Evolutionary conservation across 92 coral and sea anemone genomes (phyloP).

Genomic region (Paramuricea clavata): DNA sequence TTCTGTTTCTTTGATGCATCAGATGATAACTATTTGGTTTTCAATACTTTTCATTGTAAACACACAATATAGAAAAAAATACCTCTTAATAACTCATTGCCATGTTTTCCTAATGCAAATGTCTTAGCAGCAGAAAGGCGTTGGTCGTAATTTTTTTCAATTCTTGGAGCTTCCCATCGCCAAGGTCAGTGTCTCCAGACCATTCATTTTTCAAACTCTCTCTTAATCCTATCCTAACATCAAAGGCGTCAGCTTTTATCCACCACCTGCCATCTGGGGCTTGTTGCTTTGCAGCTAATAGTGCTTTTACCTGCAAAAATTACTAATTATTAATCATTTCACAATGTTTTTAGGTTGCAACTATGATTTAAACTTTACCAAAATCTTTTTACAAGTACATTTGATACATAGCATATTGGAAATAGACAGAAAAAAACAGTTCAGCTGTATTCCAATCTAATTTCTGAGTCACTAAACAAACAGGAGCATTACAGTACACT

Average conservation of each 20-base stretch:
- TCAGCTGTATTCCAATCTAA: not conserved
- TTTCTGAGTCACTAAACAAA: not conserved
- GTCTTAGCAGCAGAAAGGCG: constrained; percentile 1
- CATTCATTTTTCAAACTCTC: constrained; percentile 50
- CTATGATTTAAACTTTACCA: not conserved
- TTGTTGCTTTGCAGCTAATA: constrained; percentile 41
- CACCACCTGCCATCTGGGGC: constrained; percentile 58
- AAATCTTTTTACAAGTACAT: not conserved
- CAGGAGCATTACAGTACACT: not conserved
- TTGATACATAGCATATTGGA: not conserved
- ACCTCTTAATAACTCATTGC: not conserved
- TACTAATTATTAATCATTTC: not conserved
- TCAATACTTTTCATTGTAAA: too few species aligned
- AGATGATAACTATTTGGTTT: too few species aligned
- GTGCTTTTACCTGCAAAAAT: constrained; percentile 26
- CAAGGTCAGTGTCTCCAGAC: constrained; percentile 54
- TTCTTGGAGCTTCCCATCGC: constrained; percentile 49
- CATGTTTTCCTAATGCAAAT: not conserved
- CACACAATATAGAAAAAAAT: not conserved
- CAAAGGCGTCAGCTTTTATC: constrained; percentile 58
- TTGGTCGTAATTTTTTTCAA: constrained; percentile 4
- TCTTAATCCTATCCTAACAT: constrained; percentile 46
- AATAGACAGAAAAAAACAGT: too few species aligned
- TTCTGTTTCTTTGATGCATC: too few species aligned
- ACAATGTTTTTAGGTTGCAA: not conserved